A percentile compares a stretch with the other conserved stretches of the same genome.
Evolutionary conservation across 2,797 vertebrate genomes (phyloP).

Genomic region (Erethizon dorsatum): DNA sequence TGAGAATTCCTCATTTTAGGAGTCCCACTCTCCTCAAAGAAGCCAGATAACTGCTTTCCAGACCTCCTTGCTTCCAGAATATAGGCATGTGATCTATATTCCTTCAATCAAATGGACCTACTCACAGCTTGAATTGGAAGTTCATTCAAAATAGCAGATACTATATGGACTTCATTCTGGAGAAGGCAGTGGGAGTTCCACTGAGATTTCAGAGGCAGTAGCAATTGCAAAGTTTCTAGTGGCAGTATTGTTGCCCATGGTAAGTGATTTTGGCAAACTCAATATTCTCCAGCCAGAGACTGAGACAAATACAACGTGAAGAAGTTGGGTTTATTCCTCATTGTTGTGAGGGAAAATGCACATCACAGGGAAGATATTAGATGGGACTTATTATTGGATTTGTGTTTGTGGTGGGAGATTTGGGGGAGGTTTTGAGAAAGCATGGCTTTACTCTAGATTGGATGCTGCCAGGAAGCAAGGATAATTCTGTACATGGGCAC

Average conservation of each 20-base stretch:
- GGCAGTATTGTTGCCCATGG: not conserved
- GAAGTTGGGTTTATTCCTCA: not conserved
- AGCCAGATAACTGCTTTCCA: not conserved
- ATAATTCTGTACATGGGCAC: too few relatives aligned
- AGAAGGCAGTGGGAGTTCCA: not conserved
- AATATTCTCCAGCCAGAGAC: not conserved
- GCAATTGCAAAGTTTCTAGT: too few relatives aligned
- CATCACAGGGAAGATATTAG: not conserved
- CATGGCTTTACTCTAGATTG: too few relatives aligned
- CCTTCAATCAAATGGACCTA: not conserved
- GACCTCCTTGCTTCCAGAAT: not conserved
- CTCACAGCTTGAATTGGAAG: not conserved
- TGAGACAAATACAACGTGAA: not conserved
- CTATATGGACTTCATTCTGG: not conserved
- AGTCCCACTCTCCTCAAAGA: not conserved
- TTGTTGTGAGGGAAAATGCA: not conserved
- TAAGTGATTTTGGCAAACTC: not conserved
- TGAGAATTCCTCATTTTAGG: constrained; percentile 10
- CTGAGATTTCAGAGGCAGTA: constrained; percentile 1
- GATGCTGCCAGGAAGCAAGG: too few relatives aligned
- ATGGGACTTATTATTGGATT: not conserved
- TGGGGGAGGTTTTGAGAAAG: not conserved
- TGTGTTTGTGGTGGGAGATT: not conserved
- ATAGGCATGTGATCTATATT: not conserved
- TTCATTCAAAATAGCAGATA: not conserved